Evolutionary conservation across 2,888 invertebrate species (phyloP).

Genomic region (Drosophila birchii): DNA sequence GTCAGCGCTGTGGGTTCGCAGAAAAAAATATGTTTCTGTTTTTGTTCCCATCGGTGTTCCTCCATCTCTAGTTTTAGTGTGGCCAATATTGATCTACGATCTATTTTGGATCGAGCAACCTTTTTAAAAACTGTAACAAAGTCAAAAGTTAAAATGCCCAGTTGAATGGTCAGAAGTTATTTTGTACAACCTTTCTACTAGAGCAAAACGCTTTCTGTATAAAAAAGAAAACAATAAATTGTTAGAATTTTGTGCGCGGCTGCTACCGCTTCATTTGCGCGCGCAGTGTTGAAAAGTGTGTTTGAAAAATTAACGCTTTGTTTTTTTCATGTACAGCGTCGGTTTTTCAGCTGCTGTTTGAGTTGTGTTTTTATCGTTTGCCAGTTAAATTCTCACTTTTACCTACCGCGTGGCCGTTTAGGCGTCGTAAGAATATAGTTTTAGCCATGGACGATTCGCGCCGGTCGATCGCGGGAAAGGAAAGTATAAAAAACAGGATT

Average conservation of each 20-base stretch:
- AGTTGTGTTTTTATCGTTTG: constrained; percentile 3
- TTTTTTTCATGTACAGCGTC: constrained; percentile 66
- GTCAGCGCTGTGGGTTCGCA: too few species aligned
- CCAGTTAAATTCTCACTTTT: not conserved
- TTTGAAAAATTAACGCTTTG: constrained; percentile 72
- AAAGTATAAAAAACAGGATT: not conserved
- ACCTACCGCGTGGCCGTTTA: not conserved
- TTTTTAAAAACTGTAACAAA: not conserved
- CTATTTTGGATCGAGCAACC: not conserved
- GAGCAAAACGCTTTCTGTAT: not conserved
- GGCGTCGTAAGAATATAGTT: not conserved
- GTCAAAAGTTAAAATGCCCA: too few species aligned
- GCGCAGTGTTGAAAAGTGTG: constrained; percentile 63
- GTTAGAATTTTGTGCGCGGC: constrained; percentile 35
- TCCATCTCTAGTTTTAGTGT: not conserved
- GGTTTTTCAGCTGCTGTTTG: constrained; percentile 14
- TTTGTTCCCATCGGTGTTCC: too few species aligned
- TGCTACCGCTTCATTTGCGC: constrained; percentile 27
- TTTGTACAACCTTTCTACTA: not conserved
- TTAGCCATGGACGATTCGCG: constrained; percentile 65
- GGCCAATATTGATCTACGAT: too few species aligned
- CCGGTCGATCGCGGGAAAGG: constrained; percentile 45
- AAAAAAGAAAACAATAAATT: not conserved
- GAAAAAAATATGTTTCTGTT: too few species aligned
- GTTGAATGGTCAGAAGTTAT: not conserved